Evolutionary conservation across 2,888 invertebrate genomes (phyloP).

Genomic region (Augochlorella aurata): DNA sequence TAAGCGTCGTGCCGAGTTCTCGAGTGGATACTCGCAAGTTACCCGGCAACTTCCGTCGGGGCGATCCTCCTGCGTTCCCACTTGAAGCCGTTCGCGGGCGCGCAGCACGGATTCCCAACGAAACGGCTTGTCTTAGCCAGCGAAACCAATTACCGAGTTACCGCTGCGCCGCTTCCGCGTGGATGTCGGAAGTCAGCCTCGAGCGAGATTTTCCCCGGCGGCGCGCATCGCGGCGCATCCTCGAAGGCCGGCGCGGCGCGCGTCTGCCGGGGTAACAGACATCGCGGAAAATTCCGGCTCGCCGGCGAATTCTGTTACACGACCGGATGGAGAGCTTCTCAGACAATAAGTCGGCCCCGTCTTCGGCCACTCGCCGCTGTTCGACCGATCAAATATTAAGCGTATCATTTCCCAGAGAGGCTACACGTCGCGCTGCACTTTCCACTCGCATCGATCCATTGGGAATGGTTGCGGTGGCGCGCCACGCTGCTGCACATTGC

Average conservation of each 20-base stretch:
- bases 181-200: conserved; percentile 8
- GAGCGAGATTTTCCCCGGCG: conserved; percentile 18
- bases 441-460: not conserved
- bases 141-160: conserved; percentile 62
- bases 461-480: not conserved
- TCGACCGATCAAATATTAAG: not conserved
- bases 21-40: conserved; percentile 57
- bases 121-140: conserved; percentile 57
- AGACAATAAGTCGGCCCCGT: not conserved
- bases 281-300: conserved; percentile 13
- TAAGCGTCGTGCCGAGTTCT: conserved; percentile 34
- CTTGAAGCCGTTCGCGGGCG: conserved; percentile 35
- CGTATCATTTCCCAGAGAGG: not conserved
- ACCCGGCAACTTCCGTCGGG: conserved; percentile 29
- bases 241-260: not conserved
- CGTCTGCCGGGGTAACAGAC: not conserved
- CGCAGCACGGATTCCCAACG: conserved; percentile 41
- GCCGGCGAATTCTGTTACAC: conserved; percentile 2
- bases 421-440: not conserved
- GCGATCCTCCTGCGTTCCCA: conserved; percentile 21
- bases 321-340: not conserved
- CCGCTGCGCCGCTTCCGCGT: conserved; percentile 15
- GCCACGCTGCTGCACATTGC: not conserved
- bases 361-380: not conserved
- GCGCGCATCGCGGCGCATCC: not conserved